phyloP scores from a whole-genome alignment of 2,888 invertebrate genomes.

The Luperina testacea region DNA sequence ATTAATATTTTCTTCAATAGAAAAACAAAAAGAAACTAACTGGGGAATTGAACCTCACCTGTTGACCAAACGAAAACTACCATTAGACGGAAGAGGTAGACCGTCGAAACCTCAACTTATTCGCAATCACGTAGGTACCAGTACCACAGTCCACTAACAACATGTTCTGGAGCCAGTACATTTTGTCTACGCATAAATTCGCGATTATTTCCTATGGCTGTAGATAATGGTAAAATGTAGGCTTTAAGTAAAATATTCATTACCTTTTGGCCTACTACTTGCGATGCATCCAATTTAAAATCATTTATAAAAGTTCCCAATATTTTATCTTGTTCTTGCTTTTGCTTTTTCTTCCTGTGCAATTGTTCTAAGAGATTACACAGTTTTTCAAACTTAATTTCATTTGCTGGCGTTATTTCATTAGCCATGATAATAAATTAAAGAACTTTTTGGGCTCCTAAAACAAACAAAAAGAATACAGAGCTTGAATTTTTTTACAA shows the following conservation, averaged over 20 bases:
- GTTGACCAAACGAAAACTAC: background rate
- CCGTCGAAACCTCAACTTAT: background rate
- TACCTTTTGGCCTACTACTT: conserved; percentile 82
- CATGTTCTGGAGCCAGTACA: background rate
- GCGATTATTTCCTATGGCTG: background rate
- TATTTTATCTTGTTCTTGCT: conserved; percentile 85
- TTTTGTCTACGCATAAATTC: background rate
- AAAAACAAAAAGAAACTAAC: background rate
- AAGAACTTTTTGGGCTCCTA: conserved; percentile 43
- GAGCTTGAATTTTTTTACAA: background rate
- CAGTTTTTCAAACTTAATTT: conserved; percentile 88
- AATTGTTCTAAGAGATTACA: conserved; percentile 91
- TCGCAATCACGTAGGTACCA: background rate
- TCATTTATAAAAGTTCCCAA: conserved; percentile 86
- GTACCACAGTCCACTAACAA: background rate
- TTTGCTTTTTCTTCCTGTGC: conserved; percentile 81
- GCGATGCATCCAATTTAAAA: conserved; percentile 81
- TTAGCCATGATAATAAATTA: conserved; percentile 58
- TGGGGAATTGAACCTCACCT: conserved; percentile 5
- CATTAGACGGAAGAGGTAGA: background rate
- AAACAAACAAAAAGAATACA: conserved; percentile 57
- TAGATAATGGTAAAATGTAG: background rate
- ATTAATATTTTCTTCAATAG: background rate
- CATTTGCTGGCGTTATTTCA: conserved; percentile 71
- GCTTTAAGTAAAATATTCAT: conserved; percentile 24